Percentiles rank a stretch among this genome's conserved stretches.
phyloP scores from a whole-genome alignment of 2,113 vertebrate genomes.

The Crotalus tigris region DNA sequence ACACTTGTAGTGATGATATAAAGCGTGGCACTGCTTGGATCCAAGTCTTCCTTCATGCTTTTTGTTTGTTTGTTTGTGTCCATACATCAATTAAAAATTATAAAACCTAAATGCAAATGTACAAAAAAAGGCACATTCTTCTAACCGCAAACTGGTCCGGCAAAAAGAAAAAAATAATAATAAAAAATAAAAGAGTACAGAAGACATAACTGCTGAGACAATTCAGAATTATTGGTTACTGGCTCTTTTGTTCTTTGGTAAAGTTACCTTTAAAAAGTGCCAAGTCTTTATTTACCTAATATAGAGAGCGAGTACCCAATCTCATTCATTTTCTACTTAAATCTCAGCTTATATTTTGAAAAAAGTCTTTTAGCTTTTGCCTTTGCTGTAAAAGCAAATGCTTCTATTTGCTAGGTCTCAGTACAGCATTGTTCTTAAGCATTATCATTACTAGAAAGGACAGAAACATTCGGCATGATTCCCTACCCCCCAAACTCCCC shows the following conservation, averaged over 20 bases:
- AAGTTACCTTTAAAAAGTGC: slow-evolving; percentile 94
- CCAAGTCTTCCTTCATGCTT: slow-evolving; percentile 89
- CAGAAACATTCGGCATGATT: slow-evolving; percentile 77
- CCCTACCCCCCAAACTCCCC: slow-evolving; percentile 66
- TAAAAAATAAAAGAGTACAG: slow-evolving; percentile 61
- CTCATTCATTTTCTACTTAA: slow-evolving; percentile 68
- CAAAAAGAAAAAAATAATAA: slow-evolving; percentile 67
- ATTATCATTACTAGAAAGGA: slow-evolving; percentile 83
- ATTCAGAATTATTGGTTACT: slow-evolving; percentile 82
- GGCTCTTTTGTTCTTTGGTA: slow-evolving; percentile 94
- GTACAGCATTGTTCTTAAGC: slow-evolving; percentile 82
- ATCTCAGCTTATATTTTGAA: slow-evolving; percentile 76
- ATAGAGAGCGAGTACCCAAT: slow-evolving; percentile 85
- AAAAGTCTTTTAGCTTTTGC: slow-evolving; percentile 78
- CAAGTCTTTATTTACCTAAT: slow-evolving; percentile 84
- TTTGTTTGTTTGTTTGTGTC: slow-evolving; percentile 69
- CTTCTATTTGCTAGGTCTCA: slow-evolving; percentile 76
- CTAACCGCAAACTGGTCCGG: slow-evolving; percentile 88
- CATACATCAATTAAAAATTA: slow-evolving; percentile 81
- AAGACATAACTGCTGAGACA: slow-evolving; percentile 81
- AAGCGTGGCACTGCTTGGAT: slow-evolving; percentile 92
- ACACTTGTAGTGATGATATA: slow-evolving; percentile 83
- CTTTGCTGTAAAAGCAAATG: slow-evolving; percentile 75
- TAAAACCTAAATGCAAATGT: slow-evolving; percentile 88
- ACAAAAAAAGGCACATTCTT: slow-evolving; percentile 98